A percentile compares a stretch with the other conserved stretches of the same genome.
These are phyloP conservation scores for Palaemon carinicauda DNA, from an alignment of 1,140 invertebrate species.

Conservation along the genomic window DNA sequence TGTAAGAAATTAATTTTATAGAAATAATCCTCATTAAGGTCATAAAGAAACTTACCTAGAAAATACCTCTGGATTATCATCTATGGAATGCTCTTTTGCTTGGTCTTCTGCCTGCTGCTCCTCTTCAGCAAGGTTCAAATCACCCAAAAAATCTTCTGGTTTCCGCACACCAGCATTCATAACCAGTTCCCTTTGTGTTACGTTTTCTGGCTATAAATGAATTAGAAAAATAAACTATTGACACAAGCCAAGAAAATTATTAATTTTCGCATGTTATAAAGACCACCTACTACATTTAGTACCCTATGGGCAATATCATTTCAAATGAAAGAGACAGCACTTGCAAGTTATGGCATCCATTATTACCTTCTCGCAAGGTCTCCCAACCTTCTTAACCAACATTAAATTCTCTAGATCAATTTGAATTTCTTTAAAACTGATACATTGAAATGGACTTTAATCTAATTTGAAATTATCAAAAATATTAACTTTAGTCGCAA, in stretches of 20 bases:
- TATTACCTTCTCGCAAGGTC: too few relatives aligned
- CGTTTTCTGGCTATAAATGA: constrained; percentile 2
- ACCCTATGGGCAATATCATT: too few relatives aligned
- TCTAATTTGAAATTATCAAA: too few relatives aligned
- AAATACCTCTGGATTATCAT: not conserved
- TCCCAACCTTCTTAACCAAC: too few relatives aligned
- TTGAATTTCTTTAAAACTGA: too few relatives aligned
- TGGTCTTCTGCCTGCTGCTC: constrained; percentile 47
- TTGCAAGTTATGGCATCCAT: too few relatives aligned
- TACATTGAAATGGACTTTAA: too few relatives aligned
- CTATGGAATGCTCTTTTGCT: constrained; percentile 24
- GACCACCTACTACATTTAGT: not conserved
- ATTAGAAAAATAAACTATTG: not conserved
- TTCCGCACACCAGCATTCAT: not conserved
- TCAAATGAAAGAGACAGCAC: too few relatives aligned
- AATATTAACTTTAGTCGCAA: too few relatives aligned
- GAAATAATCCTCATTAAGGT: too few relatives aligned
- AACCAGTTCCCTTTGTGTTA: constrained; percentile 29
- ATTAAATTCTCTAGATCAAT: too few relatives aligned
- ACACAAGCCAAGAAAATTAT: not conserved
- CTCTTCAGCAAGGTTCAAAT: constrained; percentile 59
- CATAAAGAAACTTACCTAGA: not conserved
- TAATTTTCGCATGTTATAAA: not conserved
- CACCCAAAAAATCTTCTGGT: constrained; percentile 24
- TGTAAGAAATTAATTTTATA: too few relatives aligned